phyloP scores from a whole-genome alignment of 2,888 invertebrate genomes.

The Penaeus monodon region DNA sequence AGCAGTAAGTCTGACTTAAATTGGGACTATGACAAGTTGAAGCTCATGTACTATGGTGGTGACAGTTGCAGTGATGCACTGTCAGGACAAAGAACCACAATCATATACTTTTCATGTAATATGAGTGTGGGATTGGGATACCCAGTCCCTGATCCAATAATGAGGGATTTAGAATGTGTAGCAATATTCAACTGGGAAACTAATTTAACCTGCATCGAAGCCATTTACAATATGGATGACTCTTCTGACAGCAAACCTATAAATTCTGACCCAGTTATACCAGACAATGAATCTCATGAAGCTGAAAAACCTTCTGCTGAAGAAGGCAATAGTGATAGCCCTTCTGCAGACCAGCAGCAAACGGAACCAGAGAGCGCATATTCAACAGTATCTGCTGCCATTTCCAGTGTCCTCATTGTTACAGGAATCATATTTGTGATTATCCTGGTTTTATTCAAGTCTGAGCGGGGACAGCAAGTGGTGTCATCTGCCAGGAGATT shows the following conservation, averaged over 20 bases:
- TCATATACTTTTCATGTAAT: constrained; percentile 58
- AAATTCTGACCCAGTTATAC: too few relatives aligned
- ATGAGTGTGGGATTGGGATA: constrained; percentile 55
- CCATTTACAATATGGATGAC: constrained; percentile 37
- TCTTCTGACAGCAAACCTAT: too few relatives aligned
- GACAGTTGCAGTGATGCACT: constrained; percentile 32
- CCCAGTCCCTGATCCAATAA: constrained; percentile 57
- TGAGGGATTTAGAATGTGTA: constrained; percentile 43
- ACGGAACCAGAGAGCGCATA: neutral
- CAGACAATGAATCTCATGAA: neutral
- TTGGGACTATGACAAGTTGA: constrained; percentile 45
- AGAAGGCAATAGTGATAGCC: neutral
- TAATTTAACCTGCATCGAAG: constrained; percentile 60
- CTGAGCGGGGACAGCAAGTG: constrained; percentile 31
- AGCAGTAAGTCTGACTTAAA: constrained; percentile 41
- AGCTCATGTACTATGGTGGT: constrained; percentile 48
- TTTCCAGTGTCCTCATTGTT: constrained; percentile 34
- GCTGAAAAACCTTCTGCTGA: neutral
- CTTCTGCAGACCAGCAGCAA: neutral
- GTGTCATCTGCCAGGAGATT: constrained; percentile 43
- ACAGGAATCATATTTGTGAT: constrained; percentile 40
- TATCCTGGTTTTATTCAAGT: constrained; percentile 42
- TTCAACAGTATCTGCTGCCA: constrained; percentile 11
- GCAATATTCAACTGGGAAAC: constrained; percentile 60
- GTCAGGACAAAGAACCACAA: constrained; percentile 42